Conservation (phyloP, 2,888 invertebrate genomes). For the Mycalesis mineus region DNA sequence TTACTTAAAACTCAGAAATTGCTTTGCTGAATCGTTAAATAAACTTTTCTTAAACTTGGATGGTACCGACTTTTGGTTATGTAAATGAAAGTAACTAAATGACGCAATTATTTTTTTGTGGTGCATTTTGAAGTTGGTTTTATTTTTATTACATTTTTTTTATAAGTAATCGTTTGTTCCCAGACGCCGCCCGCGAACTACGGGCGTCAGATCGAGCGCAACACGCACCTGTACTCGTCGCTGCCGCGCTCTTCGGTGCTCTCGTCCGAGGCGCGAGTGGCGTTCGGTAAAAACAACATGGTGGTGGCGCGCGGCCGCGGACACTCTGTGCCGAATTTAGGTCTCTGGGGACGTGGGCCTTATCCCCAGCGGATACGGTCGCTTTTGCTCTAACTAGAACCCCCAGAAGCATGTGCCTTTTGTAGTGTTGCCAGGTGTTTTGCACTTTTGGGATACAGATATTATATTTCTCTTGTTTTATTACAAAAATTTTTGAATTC, state of each 20-base stretch:
- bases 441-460: neutral
- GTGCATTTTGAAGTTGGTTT: no score
- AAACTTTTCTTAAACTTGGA: no score
- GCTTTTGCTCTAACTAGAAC: constrained; percentile 15
- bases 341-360: constrained; percentile 69
- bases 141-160: no score
- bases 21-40: no score
- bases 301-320: constrained; percentile 74
- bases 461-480: neutral
- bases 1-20: no score
- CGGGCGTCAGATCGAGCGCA: constrained; percentile 85
- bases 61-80: no score
- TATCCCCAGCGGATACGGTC: constrained; percentile 29
- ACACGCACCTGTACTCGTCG: constrained; percentile 83
- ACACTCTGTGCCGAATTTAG: constrained; percentile 94
- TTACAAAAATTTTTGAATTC: no score
- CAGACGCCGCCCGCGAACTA: constrained; percentile 87
- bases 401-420: constrained; percentile 8
- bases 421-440: constrained; percentile 3
- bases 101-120: no score
- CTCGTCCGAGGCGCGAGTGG: constrained; percentile 80
- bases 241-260: constrained; percentile 78
- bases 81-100: no score
- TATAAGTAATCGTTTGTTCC: constrained; percentile 24
- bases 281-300: constrained; percentile 83